Evolutionary conservation across 37 sponge, comb jelly and placozoan genomes (phyloP).

Genomic region (Sycon ciliatum): DNA sequence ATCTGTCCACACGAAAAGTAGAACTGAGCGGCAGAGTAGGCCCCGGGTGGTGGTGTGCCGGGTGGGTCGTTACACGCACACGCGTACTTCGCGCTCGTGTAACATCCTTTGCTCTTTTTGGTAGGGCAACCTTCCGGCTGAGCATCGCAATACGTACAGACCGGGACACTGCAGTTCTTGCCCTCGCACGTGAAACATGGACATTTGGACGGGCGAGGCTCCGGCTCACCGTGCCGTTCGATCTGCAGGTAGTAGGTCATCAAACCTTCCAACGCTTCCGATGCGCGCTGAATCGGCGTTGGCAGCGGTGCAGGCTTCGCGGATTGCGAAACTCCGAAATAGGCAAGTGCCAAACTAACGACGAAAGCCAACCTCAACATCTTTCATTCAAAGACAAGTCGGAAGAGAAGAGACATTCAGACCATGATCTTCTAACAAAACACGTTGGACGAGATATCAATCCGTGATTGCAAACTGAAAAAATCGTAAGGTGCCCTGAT

Average conservation of each 20-base stretch:
- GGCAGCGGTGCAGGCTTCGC: neutral
- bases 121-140: neutral
- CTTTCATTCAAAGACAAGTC: too few relatives aligned
- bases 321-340: too few relatives aligned
- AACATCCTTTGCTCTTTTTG: neutral
- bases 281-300: constrained; percentile 6
- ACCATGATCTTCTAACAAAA: too few relatives aligned
- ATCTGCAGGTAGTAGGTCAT: constrained; percentile 30
- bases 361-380: too few relatives aligned
- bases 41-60: neutral
- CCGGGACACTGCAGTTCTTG: neutral
- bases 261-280: constrained; percentile 24
- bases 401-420: too few relatives aligned
- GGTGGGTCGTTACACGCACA: neutral
- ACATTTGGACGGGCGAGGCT: neutral
- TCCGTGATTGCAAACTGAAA: too few relatives aligned
- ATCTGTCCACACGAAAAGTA: constrained; percentile 44
- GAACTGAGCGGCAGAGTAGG: neutral
- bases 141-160: neutral
- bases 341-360: too few relatives aligned
- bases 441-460: too few relatives aligned
- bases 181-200: neutral
- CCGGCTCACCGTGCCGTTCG: neutral
- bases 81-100: neutral
- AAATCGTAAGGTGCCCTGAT: too few relatives aligned